A percentile compares a stretch with the other conserved stretches of the same genome.
These are phyloP conservation scores for Bombus superbus DNA, from an alignment of 1,140 invertebrate genomes.

Conservation along the genomic window DNA sequence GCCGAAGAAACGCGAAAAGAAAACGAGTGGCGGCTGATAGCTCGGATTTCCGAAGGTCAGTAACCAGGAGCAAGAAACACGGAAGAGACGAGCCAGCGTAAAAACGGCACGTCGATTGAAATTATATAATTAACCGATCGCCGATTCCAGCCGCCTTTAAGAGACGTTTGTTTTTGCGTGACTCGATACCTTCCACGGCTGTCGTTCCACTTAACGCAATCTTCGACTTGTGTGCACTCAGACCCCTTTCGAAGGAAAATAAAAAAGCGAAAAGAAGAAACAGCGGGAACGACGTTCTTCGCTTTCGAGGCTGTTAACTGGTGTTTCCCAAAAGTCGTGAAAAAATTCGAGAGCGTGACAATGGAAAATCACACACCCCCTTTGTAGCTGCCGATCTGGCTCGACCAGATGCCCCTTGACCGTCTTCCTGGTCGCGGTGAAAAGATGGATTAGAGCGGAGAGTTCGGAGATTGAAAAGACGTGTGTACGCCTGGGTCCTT, in stretches of 20 bases:
- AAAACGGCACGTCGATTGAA: constrained; percentile 33
- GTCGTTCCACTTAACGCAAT: background rate
- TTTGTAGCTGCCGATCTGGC: background rate
- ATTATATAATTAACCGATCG: constrained; percentile 42
- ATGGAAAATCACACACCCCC: too few relatives aligned
- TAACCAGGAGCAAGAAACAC: constrained; percentile 47
- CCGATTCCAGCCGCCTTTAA: constrained; percentile 12
- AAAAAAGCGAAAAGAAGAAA: constrained; percentile 3
- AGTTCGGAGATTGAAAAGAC: background rate
- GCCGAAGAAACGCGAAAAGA: constrained; percentile 45
- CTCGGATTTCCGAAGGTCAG: constrained; percentile 55
- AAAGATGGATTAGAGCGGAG: background rate
- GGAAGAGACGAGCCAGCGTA: constrained; percentile 14
- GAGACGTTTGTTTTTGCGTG: background rate
- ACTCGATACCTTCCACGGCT: background rate
- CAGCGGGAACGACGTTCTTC: too few relatives aligned
- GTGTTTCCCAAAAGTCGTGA: background rate
- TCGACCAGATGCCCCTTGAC: background rate
- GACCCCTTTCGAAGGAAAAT: background rate
- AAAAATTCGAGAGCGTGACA: too few relatives aligned
- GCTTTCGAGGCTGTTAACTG: too few relatives aligned
- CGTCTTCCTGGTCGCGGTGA: background rate
- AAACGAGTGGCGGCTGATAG: constrained; percentile 26
- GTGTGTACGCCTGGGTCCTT: constrained; percentile 25
- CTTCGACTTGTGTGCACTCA: too few relatives aligned